phyloP scores from a whole-genome alignment of 1,140 invertebrate species.

The Hyposmocoma kahamanoa region DNA sequence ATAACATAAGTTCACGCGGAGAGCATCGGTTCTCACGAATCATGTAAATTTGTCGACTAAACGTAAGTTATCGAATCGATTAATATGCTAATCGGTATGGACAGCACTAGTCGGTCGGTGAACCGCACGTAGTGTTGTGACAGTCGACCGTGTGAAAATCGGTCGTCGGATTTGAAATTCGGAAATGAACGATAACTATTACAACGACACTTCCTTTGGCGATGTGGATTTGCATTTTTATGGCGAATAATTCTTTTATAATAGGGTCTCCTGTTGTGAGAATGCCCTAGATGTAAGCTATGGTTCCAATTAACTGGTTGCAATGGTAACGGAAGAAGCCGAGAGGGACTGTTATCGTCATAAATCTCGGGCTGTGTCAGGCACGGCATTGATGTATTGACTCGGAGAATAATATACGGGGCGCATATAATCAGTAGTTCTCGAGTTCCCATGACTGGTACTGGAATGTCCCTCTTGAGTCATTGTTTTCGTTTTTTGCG shows the following conservation, averaged over 20 bases:
- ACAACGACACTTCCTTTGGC: conserved; percentile 15
- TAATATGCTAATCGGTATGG: conserved; percentile 70
- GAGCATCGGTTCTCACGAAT: conserved; percentile 64
- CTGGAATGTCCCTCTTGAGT: no score
- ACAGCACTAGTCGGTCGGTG: conserved; percentile 68
- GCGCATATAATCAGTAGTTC: no score
- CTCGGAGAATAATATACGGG: neutral
- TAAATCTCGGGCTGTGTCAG: neutral
- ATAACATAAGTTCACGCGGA: conserved; percentile 70
- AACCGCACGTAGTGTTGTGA: conserved; percentile 56
- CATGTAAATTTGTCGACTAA: conserved; percentile 72
- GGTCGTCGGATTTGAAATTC: neutral
- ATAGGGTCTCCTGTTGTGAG: no score
- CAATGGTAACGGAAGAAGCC: neutral
- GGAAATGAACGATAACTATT: conserved; percentile 19
- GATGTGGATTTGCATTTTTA: neutral
- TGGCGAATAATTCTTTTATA: neutral
- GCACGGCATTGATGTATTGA: neutral
- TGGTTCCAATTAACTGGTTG: neutral
- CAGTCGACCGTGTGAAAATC: conserved; percentile 56
- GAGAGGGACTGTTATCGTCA: neutral
- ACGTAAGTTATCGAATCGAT: conserved; percentile 71
- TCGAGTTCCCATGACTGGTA: no score
- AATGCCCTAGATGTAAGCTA: no score
- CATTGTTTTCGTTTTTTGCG: no score